phyloP scores from a whole-genome alignment of 2,113 vertebrate species.

The Todiramphus saurophagus region DNA sequence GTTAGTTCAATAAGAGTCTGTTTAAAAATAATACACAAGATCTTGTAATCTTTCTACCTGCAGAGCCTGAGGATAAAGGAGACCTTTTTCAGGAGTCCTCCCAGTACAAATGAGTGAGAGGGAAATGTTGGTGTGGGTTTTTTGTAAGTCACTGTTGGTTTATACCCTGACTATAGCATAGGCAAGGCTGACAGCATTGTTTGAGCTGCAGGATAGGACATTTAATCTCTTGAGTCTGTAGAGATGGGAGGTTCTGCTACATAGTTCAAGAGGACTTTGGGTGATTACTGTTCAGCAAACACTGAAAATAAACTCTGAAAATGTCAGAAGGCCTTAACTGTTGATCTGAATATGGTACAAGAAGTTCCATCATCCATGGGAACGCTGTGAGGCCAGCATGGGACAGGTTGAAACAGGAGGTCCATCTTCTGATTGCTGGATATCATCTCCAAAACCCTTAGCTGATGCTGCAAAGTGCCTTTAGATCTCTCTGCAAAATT shows the following conservation, averaged over 20 bases:
- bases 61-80: background rate
- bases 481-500: background rate
- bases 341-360: background rate
- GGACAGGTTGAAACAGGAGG: background rate
- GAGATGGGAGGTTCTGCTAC: background rate
- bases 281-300: background rate
- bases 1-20: background rate
- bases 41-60: background rate
- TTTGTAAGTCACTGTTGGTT: background rate
- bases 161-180: background rate
- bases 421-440: background rate
- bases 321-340: background rate
- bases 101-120: background rate
- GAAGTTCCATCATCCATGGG: background rate
- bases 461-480: background rate
- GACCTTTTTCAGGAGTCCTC: background rate
- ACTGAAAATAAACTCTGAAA: background rate
- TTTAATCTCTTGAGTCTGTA: background rate
- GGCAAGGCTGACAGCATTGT: background rate
- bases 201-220: background rate
- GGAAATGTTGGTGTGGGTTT: background rate
- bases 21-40: background rate
- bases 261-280: background rate
- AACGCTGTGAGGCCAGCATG: background rate
- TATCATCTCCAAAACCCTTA: background rate